Conservation (phyloP, 2,888 invertebrate genomes). For the Tinea pellionella region DNA sequence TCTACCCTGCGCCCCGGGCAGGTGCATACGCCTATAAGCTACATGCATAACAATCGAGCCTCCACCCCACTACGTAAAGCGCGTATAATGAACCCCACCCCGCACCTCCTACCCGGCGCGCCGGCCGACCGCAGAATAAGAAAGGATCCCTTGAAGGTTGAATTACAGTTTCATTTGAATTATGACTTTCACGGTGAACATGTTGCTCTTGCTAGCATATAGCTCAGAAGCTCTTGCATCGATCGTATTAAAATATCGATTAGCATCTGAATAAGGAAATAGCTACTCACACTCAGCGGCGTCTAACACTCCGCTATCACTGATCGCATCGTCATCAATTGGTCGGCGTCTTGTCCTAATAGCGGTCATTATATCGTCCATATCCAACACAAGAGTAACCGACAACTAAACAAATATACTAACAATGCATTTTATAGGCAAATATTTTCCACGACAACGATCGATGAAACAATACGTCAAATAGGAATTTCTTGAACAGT, state of each 20-base stretch:
- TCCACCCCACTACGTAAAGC: conserved; percentile 23
- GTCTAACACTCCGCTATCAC: conserved; percentile 49
- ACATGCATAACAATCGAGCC: conserved; percentile 30
- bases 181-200: background rate
- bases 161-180: background rate
- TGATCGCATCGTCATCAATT: conserved; percentile 54
- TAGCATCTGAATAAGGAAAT: background rate
- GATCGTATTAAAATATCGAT: no score
- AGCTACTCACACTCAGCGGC: conserved; percentile 35
- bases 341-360: conserved; percentile 41
- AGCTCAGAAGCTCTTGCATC: no score
- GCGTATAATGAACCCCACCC: background rate
- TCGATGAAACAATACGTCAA: conserved; percentile 2
- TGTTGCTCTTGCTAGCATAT: no score
- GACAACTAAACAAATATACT: conserved; percentile 15
- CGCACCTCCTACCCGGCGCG: no score
- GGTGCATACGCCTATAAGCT: conserved; percentile 2
- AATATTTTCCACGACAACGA: conserved; percentile 5
- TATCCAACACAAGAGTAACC: conserved; percentile 27
- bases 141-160: background rate
- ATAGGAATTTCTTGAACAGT: conserved; percentile 5
- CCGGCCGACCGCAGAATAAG: background rate
- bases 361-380: conserved; percentile 40
- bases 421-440: background rate
- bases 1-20: conserved; percentile 18